These are phyloP conservation scores for Zonitis immaculata DNA, from an alignment of 2,888 invertebrate species.

Conservation along the genomic window DNA sequence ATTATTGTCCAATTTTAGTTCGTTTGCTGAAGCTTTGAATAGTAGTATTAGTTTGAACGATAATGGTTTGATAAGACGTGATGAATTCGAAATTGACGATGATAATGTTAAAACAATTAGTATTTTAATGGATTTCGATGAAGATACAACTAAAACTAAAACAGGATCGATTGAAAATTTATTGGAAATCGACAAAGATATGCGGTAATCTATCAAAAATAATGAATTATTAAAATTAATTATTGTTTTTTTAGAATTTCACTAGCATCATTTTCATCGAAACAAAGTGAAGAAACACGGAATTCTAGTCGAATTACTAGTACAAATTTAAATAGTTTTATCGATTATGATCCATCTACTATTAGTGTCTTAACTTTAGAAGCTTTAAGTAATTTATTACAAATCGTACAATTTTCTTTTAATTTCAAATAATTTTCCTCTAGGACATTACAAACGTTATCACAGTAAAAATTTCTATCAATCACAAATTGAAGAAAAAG, in stretches of 20 bases:
- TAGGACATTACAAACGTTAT: slow-evolving; percentile 39
- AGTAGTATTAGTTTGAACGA: slow-evolving; percentile 28
- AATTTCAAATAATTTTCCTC: slow-evolving; percentile 5
- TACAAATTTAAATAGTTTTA: slow-evolving; percentile 15
- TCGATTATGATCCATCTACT: slow-evolving; percentile 22
- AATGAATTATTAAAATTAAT: background rate
- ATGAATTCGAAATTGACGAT: slow-evolving; percentile 34
- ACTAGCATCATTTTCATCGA: slow-evolving; percentile 29
- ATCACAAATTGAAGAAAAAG: slow-evolving; percentile 40
- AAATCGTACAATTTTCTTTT: background rate
- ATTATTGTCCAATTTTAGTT: slow-evolving; percentile 20
- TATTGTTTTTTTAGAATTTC: slow-evolving; percentile 25
- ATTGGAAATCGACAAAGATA: slow-evolving; percentile 20
- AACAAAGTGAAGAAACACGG: slow-evolving; percentile 17
- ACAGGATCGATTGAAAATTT: slow-evolving; percentile 31
- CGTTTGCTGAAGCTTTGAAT: slow-evolving; percentile 32
- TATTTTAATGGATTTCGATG: slow-evolving; percentile 40
- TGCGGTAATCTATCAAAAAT: slow-evolving; percentile 13
- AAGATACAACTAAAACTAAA: slow-evolving; percentile 25
- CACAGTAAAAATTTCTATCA: slow-evolving; percentile 40
- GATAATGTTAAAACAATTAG: slow-evolving; percentile 32
- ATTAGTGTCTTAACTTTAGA: slow-evolving; percentile 33
- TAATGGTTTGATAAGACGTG: slow-evolving; percentile 26
- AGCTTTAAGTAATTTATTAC: slow-evolving; percentile 29
- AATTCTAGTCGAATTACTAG: slow-evolving; percentile 18